A percentile compares a stretch with the other conserved stretches of the same genome.
These are phyloP conservation scores for Sesia bembeciformis DNA, from an alignment of 2,888 invertebrate genomes.

Conservation along the genomic window DNA sequence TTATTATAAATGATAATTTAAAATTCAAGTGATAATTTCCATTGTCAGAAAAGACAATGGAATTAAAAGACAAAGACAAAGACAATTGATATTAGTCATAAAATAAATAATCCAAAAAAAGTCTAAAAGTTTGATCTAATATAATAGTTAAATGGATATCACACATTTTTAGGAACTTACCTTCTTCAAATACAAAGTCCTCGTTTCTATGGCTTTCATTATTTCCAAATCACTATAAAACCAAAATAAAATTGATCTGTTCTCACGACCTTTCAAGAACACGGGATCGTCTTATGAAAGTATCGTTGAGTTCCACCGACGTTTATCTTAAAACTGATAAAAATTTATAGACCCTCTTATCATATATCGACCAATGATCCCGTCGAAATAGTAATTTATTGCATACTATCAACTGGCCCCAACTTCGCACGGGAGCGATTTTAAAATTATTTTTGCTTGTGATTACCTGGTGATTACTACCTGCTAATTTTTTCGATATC, in stretches of 20 bases:
- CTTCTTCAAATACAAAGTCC: conserved; percentile 12
- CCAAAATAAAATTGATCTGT: not conserved
- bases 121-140: too few relatives aligned
- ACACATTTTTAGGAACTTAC: not conserved
- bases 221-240: conserved; percentile 1
- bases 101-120: not conserved
- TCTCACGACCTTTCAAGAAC: not conserved
- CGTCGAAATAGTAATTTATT: too few relatives aligned
- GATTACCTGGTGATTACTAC: too few relatives aligned
- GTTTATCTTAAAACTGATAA: conserved; percentile 8
- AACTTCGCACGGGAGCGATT: too few relatives aligned
- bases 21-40: not conserved
- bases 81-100: not conserved
- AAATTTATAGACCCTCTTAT: conserved; percentile 4
- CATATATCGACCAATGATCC: not conserved
- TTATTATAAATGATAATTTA: not conserved
- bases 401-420: too few relatives aligned
- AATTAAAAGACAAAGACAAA: not conserved
- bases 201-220: conserved; percentile 42
- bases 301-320: conserved; percentile 6
- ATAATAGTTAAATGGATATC: not conserved
- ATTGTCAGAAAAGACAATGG: not conserved
- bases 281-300: conserved; percentile 1
- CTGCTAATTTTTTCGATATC: too few relatives aligned
- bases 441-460: too few relatives aligned